Evolutionary conservation across 92 coral and sea anemone genomes (phyloP), one percentile per base, ranked within the genome.

Genomic region (Diadumene lineata): DNA sequence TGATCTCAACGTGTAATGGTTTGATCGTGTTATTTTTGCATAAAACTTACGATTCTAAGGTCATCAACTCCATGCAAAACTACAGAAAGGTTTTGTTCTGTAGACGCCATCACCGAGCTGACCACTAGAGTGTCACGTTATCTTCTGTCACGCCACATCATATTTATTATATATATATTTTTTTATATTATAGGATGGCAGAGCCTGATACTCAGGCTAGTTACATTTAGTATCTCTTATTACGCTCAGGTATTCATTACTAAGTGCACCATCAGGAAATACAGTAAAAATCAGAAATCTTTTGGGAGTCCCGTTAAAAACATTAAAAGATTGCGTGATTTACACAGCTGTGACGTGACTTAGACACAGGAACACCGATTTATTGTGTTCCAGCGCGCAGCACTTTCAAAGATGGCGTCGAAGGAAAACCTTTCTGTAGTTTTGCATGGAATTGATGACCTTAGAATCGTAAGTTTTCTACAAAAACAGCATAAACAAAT

Each of bases 391-490:
- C 4, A 21, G 6, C 31, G 65, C 65, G 65, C 28, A 33, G 28
- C 65, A 60, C 10, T 4, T 9, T 53, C 63, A 70, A 26, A 66
- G 31, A 88, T 89, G 91, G 92, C 87, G 78, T 50, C 81, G 2
- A 80, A 87, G 64, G 65, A 75, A 10, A 93, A 93, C 50, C 74
- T 90, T 33, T 85, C 97, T 38, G 98, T 93, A 27, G 97, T 93
- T 50, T 81, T 93, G 34, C 81, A 89, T 62, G 78, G 90, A 69
- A 82, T 79, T 66, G 92, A 93, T 66, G 97, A 87, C 71, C 85
- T 93, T 28, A 79, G 96, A 63, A 66, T 93, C 80, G 98, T 93
- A 78, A 57, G 88, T 72, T 73, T 6, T 6, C 48, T 38, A 4
- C 48, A 38, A 6, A 38, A 56, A 34, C 33, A 21, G 19, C 23